Percentiles rank a stretch among this genome's conserved stretches.
phyloP scores from a whole-genome alignment of 2,888 invertebrate genomes.

The Craniophora ligustri region DNA sequence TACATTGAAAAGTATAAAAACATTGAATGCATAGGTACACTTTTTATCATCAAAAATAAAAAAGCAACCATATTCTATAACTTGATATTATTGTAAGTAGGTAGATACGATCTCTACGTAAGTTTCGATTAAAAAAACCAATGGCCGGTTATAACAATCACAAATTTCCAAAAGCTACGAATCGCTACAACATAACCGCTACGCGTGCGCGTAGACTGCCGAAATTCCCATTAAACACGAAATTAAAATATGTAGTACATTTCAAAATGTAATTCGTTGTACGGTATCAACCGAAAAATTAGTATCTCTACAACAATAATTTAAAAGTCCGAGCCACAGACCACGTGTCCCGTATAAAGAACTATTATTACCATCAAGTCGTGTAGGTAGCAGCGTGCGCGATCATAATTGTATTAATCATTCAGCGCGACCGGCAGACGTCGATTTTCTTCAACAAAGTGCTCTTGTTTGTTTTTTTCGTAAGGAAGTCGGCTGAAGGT shows the following conservation, averaged over 20 bases:
- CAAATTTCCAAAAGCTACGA: constrained; percentile 34
- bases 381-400: constrained; percentile 85
- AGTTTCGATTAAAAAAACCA: constrained; percentile 2
- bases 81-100: background rate
- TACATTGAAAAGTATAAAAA: too few relatives aligned
- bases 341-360: constrained; percentile 86
- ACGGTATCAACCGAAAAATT: constrained; percentile 63
- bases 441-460: constrained; percentile 89
- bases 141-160: background rate
- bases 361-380: constrained; percentile 80
- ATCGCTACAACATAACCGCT: constrained; percentile 45
- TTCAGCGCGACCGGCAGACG: constrained; percentile 87
- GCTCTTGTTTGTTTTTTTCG: constrained; percentile 89
- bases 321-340: constrained; percentile 58
- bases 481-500: constrained; percentile 88
- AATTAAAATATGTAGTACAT: constrained; percentile 38
- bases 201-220: constrained; percentile 34
- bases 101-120: background rate
- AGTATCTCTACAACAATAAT: constrained; percentile 54
- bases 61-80: constrained; percentile 11
- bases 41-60: constrained; percentile 3
- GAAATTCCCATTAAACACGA: constrained; percentile 24
- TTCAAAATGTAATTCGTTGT: constrained; percentile 52
- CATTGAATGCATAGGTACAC: too few relatives aligned
- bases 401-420: constrained; percentile 88